Conservation (phyloP, 2,113 vertebrate species). For the Hippolais icterina region DNA sequence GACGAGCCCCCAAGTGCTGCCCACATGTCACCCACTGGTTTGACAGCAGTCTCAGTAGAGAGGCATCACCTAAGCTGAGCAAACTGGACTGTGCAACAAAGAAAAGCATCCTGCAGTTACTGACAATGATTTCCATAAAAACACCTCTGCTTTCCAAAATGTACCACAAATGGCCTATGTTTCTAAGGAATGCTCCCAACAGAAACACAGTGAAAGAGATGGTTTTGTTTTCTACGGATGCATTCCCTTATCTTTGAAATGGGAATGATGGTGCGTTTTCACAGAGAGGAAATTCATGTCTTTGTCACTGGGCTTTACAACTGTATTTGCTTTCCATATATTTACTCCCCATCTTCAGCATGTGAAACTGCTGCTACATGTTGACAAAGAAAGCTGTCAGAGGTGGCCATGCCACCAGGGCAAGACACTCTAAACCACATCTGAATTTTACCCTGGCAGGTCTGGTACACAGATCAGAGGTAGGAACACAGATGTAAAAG, state of each 20-base stretch:
- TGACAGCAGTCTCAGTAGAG: not conserved
- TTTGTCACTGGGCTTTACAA: not conserved
- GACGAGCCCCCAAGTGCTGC: not conserved
- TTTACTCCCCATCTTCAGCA: not conserved
- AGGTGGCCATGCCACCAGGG: not conserved
- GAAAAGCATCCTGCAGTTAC: not conserved
- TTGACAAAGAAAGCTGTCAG: not conserved
- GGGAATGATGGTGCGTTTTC: not conserved
- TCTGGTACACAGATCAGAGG: not conserved
- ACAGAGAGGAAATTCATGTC: constrained; percentile 17
- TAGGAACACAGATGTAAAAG: not conserved
- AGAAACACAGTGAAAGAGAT: not conserved
- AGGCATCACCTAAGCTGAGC: not conserved
- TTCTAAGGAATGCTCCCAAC: not conserved
- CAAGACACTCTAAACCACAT: not conserved
- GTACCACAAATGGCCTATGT: not conserved
- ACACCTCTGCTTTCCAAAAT: not conserved
- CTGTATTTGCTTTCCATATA: not conserved
- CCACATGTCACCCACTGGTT: not conserved
- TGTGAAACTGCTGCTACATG: not conserved
- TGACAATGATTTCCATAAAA: not conserved
- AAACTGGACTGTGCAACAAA: not conserved
- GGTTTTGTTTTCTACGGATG: not conserved
- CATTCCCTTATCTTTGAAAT: not conserved
- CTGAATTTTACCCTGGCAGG: not conserved